Conservation (phyloP, 2,113 vertebrate species). For the Maccullochella peelii region DNA sequence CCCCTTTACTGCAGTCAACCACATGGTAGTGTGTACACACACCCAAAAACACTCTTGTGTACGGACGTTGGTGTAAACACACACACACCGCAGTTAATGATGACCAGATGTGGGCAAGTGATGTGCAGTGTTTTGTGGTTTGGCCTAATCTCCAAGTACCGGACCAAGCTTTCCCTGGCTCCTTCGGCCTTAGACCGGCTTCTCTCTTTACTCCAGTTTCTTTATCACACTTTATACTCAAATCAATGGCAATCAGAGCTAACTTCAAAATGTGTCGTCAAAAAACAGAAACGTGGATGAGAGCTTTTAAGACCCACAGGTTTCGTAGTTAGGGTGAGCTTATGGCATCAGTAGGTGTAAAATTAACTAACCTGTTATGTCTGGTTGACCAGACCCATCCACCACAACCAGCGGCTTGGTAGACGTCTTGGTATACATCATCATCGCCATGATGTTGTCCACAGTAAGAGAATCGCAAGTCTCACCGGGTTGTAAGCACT, state of each 20-base stretch:
- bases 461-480: conserved; percentile 85
- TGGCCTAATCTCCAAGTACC: conserved; percentile 35
- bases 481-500: conserved; percentile 90
- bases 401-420: conserved; percentile 89
- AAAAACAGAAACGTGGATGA: not conserved
- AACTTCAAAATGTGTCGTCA: not conserved
- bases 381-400: conserved; percentile 8
- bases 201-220: conserved; percentile 3
- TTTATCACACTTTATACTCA: conserved; percentile 28
- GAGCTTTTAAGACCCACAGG: not conserved
- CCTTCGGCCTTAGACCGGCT: not conserved
- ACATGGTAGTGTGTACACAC: conserved; percentile 33
- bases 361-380: conserved; percentile 27
- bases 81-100: conserved; percentile 56
- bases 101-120: conserved; percentile 70
- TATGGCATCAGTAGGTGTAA: not conserved
- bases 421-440: conserved; percentile 88
- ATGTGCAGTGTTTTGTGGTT: conserved; percentile 53
- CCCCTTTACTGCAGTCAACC: conserved; percentile 54
- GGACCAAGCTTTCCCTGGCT: conserved; percentile 25
- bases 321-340: not conserved
- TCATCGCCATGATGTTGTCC: conserved; percentile 89
- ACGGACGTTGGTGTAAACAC: conserved; percentile 54
- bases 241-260: not conserved
- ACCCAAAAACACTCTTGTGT: conserved; percentile 38